Evolutionary conservation across 2,888 invertebrate species (phyloP).

Genomic region (Nemurella pictetii): DNA sequence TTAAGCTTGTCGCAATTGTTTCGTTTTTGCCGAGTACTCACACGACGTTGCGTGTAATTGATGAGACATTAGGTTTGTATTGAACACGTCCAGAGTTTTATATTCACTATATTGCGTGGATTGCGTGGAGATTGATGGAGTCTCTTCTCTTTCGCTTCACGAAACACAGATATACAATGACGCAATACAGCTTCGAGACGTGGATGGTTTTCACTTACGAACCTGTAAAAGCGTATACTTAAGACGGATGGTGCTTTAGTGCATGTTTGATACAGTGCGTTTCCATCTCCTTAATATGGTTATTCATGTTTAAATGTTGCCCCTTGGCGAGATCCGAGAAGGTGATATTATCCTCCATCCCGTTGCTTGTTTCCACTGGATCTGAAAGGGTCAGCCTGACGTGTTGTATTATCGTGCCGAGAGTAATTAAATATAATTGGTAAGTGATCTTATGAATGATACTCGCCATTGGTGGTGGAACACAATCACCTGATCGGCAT

Average conservation of each 20-base stretch:
- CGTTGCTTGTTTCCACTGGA: neutral
- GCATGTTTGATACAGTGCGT: neutral
- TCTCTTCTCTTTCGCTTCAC: neutral
- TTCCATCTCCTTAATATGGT: neutral
- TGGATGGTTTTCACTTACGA: neutral
- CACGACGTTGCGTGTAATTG: neutral
- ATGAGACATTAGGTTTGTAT: neutral
- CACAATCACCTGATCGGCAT: neutral
- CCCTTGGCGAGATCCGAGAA: neutral
- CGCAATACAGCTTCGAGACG: neutral
- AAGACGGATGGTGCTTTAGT: neutral
- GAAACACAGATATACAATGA: neutral
- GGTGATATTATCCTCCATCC: neutral
- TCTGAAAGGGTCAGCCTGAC: neutral
- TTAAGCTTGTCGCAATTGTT: neutral
- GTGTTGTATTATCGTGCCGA: neutral
- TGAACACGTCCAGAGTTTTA: neutral
- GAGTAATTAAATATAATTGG: slow-evolving; percentile 13
- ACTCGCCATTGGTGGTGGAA: slow-evolving; percentile 8
- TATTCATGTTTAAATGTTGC: neutral
- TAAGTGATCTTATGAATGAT: slow-evolving; percentile 3
- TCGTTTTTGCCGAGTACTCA: neutral
- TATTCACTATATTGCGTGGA: neutral
- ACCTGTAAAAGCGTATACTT: neutral
- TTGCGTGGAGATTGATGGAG: neutral